phyloP scores from a whole-genome alignment of 2,797 vertebrate species.

The Helarctos malayanus region DNA sequence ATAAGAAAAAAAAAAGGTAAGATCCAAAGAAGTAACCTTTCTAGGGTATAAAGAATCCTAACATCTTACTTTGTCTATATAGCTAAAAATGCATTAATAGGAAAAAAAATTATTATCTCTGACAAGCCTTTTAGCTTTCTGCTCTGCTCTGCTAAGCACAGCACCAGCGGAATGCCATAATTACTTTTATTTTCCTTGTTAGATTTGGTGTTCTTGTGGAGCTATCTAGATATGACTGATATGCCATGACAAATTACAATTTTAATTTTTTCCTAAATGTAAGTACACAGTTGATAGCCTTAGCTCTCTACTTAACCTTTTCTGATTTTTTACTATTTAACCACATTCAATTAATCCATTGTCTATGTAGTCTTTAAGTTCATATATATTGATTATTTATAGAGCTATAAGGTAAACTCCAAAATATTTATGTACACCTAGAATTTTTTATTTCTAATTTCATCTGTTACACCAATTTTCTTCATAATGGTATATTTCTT shows the following conservation, averaged over 20 bases:
- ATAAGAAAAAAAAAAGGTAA: neutral
- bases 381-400: neutral
- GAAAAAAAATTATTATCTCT: neutral
- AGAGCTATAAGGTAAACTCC: neutral
- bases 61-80: neutral
- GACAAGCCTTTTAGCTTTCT: neutral
- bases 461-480: neutral
- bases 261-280: neutral
- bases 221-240: neutral
- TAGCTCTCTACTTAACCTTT: neutral
- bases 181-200: neutral
- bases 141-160: neutral
- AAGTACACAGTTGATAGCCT: neutral
- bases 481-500: neutral
- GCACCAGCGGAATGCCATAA: neutral
- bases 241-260: neutral
- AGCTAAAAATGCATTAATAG: neutral
- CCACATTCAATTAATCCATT: neutral
- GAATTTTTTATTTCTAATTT: constrained; percentile 21
- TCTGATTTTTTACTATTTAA: neutral
- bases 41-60: neutral
- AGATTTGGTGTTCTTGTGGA: neutral
- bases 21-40: neutral
- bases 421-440: neutral
- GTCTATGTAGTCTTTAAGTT: neutral